phyloP scores from a whole-genome alignment of 1,140 invertebrate genomes.

The Pseudobourletiella spinata region DNA sequence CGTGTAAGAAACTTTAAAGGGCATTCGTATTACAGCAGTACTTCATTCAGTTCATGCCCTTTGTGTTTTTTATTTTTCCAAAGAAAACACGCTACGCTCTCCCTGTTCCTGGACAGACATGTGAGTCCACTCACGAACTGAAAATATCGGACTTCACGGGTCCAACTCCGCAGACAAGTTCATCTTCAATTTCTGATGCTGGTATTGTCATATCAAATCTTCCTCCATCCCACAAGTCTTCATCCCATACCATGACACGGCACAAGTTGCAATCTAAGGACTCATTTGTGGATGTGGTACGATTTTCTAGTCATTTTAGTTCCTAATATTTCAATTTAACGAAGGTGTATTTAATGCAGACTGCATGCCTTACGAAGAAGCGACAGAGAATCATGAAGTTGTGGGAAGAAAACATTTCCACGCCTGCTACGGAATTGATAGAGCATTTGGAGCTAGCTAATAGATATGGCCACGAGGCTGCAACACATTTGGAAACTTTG shows the following conservation, averaged over 20 bases:
- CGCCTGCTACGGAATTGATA: neutral
- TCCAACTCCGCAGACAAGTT: neutral
- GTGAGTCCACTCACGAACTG: too few species aligned
- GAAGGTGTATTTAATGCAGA: too few species aligned
- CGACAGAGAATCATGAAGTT: slow-evolving; percentile 3
- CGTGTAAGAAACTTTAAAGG: neutral
- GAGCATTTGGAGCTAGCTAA: neutral
- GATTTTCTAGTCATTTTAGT: neutral
- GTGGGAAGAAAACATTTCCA: slow-evolving; percentile 2
- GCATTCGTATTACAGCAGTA: too few species aligned
- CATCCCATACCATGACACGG: neutral
- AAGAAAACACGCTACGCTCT: too few species aligned
- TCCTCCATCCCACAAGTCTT: neutral
- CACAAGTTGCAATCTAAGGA: slow-evolving; percentile 4
- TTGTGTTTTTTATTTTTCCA: too few species aligned
- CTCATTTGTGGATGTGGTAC: slow-evolving; percentile 10
- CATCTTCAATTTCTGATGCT: neutral
- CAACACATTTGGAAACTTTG: neutral
- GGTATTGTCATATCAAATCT: neutral
- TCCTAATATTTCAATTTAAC: neutral
- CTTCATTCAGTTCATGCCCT: too few species aligned
- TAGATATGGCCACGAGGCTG: neutral
- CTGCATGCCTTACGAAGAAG: neutral
- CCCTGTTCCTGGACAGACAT: too few species aligned
- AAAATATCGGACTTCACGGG: neutral